Evolutionary conservation across 2,797 vertebrate genomes (phyloP), one percentile per base, ranked within the genome.

Genomic region (Aeoliscus strigatus): DNA sequence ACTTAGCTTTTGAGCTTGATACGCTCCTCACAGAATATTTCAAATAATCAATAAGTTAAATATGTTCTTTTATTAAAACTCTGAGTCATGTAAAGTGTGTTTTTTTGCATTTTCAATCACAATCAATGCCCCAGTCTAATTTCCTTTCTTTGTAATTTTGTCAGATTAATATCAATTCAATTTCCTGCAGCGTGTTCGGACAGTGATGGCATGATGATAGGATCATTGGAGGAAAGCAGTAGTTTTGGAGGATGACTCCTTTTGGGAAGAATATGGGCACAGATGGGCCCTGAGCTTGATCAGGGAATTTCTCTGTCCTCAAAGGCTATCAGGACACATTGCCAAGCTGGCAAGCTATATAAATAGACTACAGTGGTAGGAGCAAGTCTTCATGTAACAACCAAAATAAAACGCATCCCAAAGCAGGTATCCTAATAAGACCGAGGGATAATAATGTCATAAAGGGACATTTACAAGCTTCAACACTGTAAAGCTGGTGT

Each of bases 151-250:
- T 51, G 58, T 72, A 70, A 77, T 84, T 81, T 69, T 76, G 58
- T 79, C 66, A 75, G 81, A 88, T 82, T 70, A 76, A 69, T 78
- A 82, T 83, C 73, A 74, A 63, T 70, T 76, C 72, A 78, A 82
- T 86, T 85, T 86, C 79, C 77, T 80, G 68, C 56, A 74, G 67
- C 56, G 70, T 72, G 68, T 70, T 78, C 70, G 75, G 71, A 80
- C 53, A 51, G 55, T 37, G 61, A 79, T 74, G 57, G 71, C 55
- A 51, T 43, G 64, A 70, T 75, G 62, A 80, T 79, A 60, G 52
- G 52, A 66, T 78, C 66, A 51, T 59, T 73, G 35, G 59, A 74
- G 62, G 60, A 80, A 70, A 33, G 60, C 60, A 75, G 16, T 82
- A 78, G 85, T 83, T 81, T 74, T 72, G 51, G 63, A 73, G 74